Base-by-base conservation (phyloP, 2,113 vertebrate species). In the Otis tarda region DNA sequence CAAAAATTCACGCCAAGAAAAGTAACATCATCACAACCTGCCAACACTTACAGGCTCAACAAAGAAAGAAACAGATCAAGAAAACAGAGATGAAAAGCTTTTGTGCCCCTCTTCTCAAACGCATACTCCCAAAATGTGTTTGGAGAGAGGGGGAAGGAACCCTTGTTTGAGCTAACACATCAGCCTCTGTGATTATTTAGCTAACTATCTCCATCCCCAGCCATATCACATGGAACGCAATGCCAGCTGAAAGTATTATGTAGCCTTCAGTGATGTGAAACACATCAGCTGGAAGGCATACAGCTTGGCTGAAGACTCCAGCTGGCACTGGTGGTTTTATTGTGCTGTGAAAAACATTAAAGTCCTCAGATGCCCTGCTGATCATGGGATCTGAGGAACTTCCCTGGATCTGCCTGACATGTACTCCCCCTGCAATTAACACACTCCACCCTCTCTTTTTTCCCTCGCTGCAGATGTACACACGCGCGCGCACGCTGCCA, bases 181-280 rank as follows among this genome's bases (percentile, higher is more conserved):
- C 81, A 56, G 76, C 73, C 19, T 0, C 7, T 87, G 85, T 55
- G 90, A 77, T 94, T 95, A 92, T 93, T 97, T 93, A 85, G 93
- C 89, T 75, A 94, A 92, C 91, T 93, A 86, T 94, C 95, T 95
- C 87, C 89, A 74, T 96, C 97, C 97, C 97, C 91, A 96, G 95
- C 96, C 93, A 81, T 91, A 97, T 60, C 91, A 95, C 95, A 95
- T 9, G 89, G 91, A 83, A 87, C 31, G 87, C 91, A 83, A 79
- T 93, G 97, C 96, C 96, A 97, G 90, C 81, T 93, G 85, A 95
- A 96, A 96, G 93, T 81, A 94, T 93, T 93, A 80, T 96, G 93
- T 90, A 96, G 97, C 97, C 95, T 95, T 95, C 95, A 87, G 95
- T 96, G 95, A 96, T 96, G 93, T 95, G 97, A 95, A 97, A 94